Evolutionary conservation across 2,113 vertebrate genomes (phyloP).

Genomic region (Baryphthengus martii): DNA sequence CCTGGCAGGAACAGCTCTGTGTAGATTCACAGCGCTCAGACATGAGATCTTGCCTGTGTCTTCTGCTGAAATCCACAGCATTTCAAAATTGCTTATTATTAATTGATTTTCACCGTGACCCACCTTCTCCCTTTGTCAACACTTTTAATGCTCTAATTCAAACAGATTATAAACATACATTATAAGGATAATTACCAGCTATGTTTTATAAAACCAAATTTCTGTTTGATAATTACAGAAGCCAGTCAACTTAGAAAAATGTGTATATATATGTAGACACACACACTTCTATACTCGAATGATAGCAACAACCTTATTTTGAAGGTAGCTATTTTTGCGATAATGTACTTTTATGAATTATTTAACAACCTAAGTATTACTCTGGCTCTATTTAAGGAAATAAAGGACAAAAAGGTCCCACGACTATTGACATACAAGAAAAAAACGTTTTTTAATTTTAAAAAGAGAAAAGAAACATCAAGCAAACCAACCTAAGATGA

Average conservation of each 20-base stretch:
- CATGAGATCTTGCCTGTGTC: neutral
- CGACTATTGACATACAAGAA: neutral
- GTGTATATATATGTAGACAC: accelerated
- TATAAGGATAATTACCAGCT: neutral
- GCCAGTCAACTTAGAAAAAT: neutral
- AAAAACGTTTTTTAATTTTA: conserved; percentile 10
- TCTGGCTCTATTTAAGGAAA: neutral
- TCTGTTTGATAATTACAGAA: neutral
- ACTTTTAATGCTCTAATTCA: neutral
- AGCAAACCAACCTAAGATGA: neutral
- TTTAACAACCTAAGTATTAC: neutral
- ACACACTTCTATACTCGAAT: neutral
- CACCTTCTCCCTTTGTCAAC: neutral
- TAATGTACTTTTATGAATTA: neutral
- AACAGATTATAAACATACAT: neutral
- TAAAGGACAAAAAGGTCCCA: neutral
- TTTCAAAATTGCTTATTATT: neutral
- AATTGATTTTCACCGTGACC: neutral
- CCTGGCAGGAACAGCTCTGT: neutral
- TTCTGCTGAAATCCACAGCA: neutral
- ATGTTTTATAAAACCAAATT: neutral
- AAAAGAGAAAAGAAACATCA: neutral
- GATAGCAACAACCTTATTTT: neutral
- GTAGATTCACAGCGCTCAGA: neutral
- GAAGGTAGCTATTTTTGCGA: neutral